Base-by-base conservation (phyloP, 2,113 vertebrate genomes). In the Pelecanoides urinatrix region DNA sequence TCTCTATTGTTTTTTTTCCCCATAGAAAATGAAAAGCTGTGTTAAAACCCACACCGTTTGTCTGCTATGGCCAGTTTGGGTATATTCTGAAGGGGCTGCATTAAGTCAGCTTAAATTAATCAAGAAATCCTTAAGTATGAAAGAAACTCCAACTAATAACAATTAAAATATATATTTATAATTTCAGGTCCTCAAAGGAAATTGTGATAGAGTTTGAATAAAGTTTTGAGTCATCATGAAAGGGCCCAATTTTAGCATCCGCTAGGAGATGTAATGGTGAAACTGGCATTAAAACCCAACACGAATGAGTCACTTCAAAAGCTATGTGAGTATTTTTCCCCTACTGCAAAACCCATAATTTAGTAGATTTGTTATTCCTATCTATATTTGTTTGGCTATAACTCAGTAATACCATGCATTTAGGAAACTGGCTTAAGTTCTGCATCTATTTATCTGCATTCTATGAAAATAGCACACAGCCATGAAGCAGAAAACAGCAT, bases 161-260 rank as follows among this genome's bases (percentile, higher is more conserved):
- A 97, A 97, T 98, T 98, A 98, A 98, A 97, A 98, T 96, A 98
- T 96, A 91, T 97, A 97, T 98, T 97, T 98, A 95, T 98, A 97
- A 94, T 96, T 96, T 78, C 96, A 97, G 95, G 90, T 96, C 96
- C 97, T 98, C 86, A 36, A 91, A 94, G 95, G 94, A 95, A 97
- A 95, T 84, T 83, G 82, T 27, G 80, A 75, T 88, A 83, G 88
- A 90, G 87, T 66, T 94, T 94, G 95, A 97, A 97, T 72, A 92
- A 55, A 96, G 85, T 96, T 97, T 93, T 95, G 94, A 97, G 96
- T 97, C 95, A 90, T 87, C 71, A 76, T 3, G 13, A 85, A 59
- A 88, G 74, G 97, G 90, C 88, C 90, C 52, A 84, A 92, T 92
- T 90, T 65, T 61, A 92, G 47, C 94, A 90, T 90, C 96, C 95